Evolutionary conservation across 2,113 vertebrate species (phyloP).

Genomic region (Monopterus albus): DNA sequence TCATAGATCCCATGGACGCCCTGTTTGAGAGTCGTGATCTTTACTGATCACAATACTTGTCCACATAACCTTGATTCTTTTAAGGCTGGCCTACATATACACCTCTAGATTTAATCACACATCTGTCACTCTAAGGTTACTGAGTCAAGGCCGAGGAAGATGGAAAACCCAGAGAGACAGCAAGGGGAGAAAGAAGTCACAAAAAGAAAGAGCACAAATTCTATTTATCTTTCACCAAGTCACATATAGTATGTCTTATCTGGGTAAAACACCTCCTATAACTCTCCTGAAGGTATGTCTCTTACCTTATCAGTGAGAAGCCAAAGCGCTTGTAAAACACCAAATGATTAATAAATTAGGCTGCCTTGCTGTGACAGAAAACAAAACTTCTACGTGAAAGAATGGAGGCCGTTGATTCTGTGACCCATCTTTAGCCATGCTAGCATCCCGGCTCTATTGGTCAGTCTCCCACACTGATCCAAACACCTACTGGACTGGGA

Average conservation of each 20-base stretch:
- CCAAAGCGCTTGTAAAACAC: constrained; percentile 50
- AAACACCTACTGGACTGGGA: too few relatives aligned
- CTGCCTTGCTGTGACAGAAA: too few relatives aligned
- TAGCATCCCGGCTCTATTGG: too few relatives aligned
- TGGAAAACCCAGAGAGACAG: constrained; percentile 56
- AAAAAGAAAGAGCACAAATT: constrained; percentile 53
- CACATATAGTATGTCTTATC: constrained; percentile 50
- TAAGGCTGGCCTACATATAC: background rate
- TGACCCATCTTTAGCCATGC: too few relatives aligned
- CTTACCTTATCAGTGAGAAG: constrained; percentile 43
- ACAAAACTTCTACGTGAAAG: too few relatives aligned
- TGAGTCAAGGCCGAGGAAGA: constrained; percentile 58
- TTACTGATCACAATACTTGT: constrained; percentile 9
- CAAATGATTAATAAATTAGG: constrained; percentile 55
- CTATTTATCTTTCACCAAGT: constrained; percentile 63
- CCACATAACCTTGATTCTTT: background rate
- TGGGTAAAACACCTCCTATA: constrained; percentile 45
- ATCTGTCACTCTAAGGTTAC: constrained; percentile 46
- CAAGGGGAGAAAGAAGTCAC: constrained; percentile 35
- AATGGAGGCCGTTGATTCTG: too few relatives aligned
- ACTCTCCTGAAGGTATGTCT: constrained; percentile 36
- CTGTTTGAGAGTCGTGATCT: background rate
- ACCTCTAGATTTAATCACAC: constrained; percentile 22
- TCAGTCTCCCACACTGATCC: too few relatives aligned
- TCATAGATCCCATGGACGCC: constrained; percentile 4